A percentile compares a stretch with the other conserved stretches of the same genome.
Conservation (phyloP, 2,797 vertebrate species). For the Hippocampus kuda region DNA sequence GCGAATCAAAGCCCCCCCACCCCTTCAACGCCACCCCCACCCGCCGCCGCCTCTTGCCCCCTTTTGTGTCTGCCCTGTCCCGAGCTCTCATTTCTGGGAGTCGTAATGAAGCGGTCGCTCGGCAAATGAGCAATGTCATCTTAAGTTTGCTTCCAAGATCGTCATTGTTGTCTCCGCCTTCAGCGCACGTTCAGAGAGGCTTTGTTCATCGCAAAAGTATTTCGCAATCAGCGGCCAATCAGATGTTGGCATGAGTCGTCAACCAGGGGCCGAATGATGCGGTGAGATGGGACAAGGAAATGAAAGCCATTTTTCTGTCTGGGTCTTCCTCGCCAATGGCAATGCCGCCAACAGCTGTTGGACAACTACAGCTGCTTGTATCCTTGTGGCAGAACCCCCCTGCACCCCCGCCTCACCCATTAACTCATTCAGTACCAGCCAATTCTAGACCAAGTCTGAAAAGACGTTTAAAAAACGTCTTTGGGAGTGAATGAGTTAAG, state of each 20-base stretch:
- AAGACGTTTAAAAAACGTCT: too few species aligned
- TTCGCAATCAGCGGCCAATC: not conserved
- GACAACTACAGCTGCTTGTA: too few species aligned
- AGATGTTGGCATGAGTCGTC: not conserved
- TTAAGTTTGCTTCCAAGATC: not conserved
- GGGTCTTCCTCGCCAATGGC: too few species aligned
- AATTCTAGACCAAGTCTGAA: too few species aligned
- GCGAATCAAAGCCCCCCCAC: slow-evolving; percentile 17
- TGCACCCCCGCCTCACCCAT: too few species aligned
- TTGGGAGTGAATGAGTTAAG: too few species aligned
- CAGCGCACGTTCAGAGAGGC: not conserved
- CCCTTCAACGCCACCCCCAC: slow-evolving; percentile 15
- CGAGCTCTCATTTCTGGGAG: slow-evolving; percentile 40
- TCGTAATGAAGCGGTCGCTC: slow-evolving; percentile 29
- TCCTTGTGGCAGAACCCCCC: too few species aligned
- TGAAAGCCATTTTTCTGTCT: too few species aligned
- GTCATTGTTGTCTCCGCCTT: not conserved
- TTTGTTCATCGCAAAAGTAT: not conserved
- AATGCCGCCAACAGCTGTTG: too few species aligned
- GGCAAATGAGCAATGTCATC: slow-evolving; percentile 25
- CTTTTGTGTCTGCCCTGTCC: slow-evolving; percentile 18
- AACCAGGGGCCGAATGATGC: too few species aligned
- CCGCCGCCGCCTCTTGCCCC: slow-evolving; percentile 11
- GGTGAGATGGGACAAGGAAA: too few species aligned
- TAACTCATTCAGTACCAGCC: too few species aligned